These are phyloP conservation scores for Oikopleura albicans DNA, from an alignment of 23 tunicate genomes.

Conservation along the genomic window DNA sequence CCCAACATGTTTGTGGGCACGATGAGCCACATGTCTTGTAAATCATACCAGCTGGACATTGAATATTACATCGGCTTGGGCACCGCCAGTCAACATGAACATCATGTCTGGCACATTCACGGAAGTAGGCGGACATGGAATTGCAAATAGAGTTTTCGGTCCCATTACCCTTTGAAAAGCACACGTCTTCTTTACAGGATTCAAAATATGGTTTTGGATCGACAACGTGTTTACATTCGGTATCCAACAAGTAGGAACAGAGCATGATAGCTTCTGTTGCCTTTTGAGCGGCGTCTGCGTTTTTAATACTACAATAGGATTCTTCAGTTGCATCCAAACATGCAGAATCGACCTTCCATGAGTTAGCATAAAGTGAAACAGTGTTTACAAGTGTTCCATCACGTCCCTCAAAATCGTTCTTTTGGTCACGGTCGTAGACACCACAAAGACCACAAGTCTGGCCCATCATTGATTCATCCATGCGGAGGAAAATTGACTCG, in stretches of 20 bases:
- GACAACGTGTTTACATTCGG: constrained; percentile 66
- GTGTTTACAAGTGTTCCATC: constrained; percentile 39
- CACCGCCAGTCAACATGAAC: constrained; percentile 90
- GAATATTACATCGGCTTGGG: constrained; percentile 33
- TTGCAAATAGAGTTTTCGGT: constrained; percentile 33
- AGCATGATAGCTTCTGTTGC: constrained; percentile 37
- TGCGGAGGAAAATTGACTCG: constrained; percentile 80
- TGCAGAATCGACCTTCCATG: constrained; percentile 38
- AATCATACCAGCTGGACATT: constrained; percentile 71
- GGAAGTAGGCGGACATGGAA: constrained; percentile 93
- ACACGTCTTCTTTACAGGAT: constrained; percentile 97
- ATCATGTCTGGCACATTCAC: constrained; percentile 79
- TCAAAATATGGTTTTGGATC: constrained; percentile 81
- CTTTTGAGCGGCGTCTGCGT: constrained; percentile 19
- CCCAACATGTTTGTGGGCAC: constrained; percentile 85
- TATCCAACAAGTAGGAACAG: constrained; percentile 58
- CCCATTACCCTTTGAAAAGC: constrained; percentile 51
- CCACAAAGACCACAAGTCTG: constrained; percentile 93
- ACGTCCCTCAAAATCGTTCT: constrained; percentile 53
- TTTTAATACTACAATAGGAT: constrained; percentile 62
- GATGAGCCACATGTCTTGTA: constrained; percentile 81
- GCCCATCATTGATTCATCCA: constrained; percentile 53
- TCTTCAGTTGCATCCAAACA: constrained; percentile 51
- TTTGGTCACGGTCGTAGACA: constrained; percentile 45
- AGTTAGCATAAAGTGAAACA: constrained; percentile 47